phyloP scores from a whole-genome alignment of 1,140 invertebrate species.

The Drosophila athabasca region DNA sequence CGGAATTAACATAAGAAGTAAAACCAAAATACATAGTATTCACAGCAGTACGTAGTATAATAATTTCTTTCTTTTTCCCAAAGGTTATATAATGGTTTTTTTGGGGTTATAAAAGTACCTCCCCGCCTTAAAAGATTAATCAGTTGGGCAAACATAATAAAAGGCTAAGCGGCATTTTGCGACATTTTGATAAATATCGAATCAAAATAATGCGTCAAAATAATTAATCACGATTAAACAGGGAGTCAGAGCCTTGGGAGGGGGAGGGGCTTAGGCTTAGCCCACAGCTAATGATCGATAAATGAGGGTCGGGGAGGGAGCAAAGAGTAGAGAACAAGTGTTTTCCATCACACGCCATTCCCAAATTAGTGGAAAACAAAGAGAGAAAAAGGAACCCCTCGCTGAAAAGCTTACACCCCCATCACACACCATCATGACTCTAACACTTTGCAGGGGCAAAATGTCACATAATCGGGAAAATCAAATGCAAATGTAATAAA shows the following conservation, averaged over 20 bases:
- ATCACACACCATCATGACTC: slow-evolving; percentile 35
- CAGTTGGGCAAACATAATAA: slow-evolving; percentile 78
- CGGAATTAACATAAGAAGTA: slow-evolving; percentile 53
- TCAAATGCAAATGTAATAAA: slow-evolving; percentile 75
- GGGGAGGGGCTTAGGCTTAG: slow-evolving; percentile 40
- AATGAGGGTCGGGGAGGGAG: slow-evolving; percentile 51
- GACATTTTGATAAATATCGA: slow-evolving; percentile 81
- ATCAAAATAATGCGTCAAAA: slow-evolving; percentile 80
- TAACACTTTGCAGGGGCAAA: slow-evolving; percentile 52
- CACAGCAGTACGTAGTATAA: too few relatives aligned
- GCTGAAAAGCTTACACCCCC: slow-evolving; percentile 4
- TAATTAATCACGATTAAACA: slow-evolving; percentile 81
- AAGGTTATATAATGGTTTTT: too few relatives aligned
- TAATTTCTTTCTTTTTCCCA: too few relatives aligned
- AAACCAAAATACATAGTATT: slow-evolving; percentile 11
- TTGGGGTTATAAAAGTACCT: slow-evolving; percentile 6
- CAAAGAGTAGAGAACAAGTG: slow-evolving; percentile 56
- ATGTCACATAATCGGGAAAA: slow-evolving; percentile 63
- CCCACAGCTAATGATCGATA: slow-evolving; percentile 65
- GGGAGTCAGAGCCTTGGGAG: slow-evolving; percentile 4
- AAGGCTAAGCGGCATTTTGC: slow-evolving; percentile 72
- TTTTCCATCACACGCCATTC: slow-evolving; percentile 72
- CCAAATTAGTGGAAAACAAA: slow-evolving; percentile 59
- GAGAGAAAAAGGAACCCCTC: not conserved
- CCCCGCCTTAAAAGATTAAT: slow-evolving; percentile 59